Base-by-base conservation (phyloP, 2,113 vertebrate species). In the Fregata magnificens region DNA sequence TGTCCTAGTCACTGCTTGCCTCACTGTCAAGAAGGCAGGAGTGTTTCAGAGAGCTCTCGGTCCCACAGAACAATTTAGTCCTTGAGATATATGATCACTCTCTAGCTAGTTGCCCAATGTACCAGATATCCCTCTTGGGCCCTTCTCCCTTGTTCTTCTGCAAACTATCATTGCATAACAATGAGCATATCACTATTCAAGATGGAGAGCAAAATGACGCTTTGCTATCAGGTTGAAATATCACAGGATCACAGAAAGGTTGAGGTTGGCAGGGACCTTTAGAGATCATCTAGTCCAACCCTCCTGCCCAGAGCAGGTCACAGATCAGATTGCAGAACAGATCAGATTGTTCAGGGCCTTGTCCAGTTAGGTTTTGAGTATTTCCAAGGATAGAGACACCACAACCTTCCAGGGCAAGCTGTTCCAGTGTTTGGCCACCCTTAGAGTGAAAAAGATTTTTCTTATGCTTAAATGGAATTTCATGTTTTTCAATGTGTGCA, bases 1-100 rank as follows among this genome's bases (percentile, higher is more conserved):
- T 0, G 0, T 42, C 9, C 32, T 42, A 56, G 31, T 72, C 7
- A 7, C 11, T 4, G 3, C 34, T 65, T 52, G 45, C 12, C 72
- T 92, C 4, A 0, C 49, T 61, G 45, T 76, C 16, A 53, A 49
- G 66, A 65, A 55, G 16, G 29, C 45, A 4, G 0, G 44, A 44
- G 11, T 1, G 2, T 62, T 72, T 67, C 42, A 77, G 26, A 90
- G 52, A 56, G 40, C 11, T 69, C 34, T 49, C 31, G 28, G 59
- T 55, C 24, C 7, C 49, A 44, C 13, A 16, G 29, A 86, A 15
- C 22, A 52, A 9, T 62, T 50, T 79, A 61, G 15, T 66, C 25
- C 6, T 10, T 17, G 25, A 79, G 16, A 74, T n/a, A 26, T 5
- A 11, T 31, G 16, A 47, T 26, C 19, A 53, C 66, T 31, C 71